Evolutionary conservation across 1,140 invertebrate genomes (phyloP).

Genomic region (Drosophila dunni): DNA sequence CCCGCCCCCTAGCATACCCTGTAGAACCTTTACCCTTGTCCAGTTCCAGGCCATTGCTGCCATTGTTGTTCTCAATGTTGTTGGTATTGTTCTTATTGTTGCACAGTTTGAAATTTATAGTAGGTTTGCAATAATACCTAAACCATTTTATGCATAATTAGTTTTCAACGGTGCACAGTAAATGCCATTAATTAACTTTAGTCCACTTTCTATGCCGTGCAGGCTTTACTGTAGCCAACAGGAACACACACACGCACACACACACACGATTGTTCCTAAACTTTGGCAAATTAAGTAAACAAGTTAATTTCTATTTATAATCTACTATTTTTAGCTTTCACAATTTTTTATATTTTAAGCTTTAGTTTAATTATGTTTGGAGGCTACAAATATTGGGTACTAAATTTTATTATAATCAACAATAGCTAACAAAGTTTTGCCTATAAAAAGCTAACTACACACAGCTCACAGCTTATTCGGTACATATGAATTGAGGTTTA

Average conservation of each 20-base stretch:
- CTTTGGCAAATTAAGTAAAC: too few relatives aligned
- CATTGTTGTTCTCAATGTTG: constrained; percentile 68
- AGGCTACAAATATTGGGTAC: too few relatives aligned
- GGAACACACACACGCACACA: not conserved
- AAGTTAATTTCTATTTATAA: too few relatives aligned
- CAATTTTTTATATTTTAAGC: too few relatives aligned
- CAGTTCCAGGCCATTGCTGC: constrained; percentile 37
- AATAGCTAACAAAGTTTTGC: too few relatives aligned
- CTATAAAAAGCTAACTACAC: too few relatives aligned
- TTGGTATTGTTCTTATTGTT: constrained; percentile 65
- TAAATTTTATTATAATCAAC: too few relatives aligned
- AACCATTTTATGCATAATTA: constrained; percentile 82
- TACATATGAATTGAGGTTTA: too few relatives aligned
- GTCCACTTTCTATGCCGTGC: constrained; percentile 4
- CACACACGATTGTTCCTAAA: too few relatives aligned
- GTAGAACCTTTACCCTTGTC: not conserved
- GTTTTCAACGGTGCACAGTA: constrained; percentile 77
- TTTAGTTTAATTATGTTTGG: too few relatives aligned
- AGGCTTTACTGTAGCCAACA: not conserved
- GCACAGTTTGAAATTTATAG: constrained; percentile 79
- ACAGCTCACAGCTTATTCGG: too few relatives aligned
- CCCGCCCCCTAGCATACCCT: not conserved
- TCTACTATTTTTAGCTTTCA: too few relatives aligned
- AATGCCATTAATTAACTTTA: constrained; percentile 79
- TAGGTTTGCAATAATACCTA: constrained; percentile 75